Conservation (phyloP, 2,113 vertebrate genomes). For the Meleagris gallopavo region DNA sequence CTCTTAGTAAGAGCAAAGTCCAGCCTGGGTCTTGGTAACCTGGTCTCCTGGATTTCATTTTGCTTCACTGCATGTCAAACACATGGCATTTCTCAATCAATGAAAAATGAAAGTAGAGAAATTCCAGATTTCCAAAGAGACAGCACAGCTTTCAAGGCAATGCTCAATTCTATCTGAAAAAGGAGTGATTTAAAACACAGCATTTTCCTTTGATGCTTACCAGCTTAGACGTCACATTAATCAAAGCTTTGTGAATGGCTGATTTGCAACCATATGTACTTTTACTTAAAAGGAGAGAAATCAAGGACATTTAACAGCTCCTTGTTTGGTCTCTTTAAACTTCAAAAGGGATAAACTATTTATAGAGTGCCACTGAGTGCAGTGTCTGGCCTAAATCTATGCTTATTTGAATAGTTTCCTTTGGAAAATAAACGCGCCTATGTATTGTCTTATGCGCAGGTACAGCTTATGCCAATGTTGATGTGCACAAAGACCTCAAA, state of each 20-base stretch:
- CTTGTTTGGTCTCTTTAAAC: background rate
- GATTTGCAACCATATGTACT: background rate
- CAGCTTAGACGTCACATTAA: background rate
- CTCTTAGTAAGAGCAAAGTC: background rate
- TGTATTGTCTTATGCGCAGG: background rate
- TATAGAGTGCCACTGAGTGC: background rate
- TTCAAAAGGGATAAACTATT: conserved; percentile 18
- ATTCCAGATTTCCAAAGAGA: background rate
- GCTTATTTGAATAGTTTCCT: background rate
- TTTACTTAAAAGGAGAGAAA: conserved; percentile 39
- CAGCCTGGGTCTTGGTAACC: background rate
- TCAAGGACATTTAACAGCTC: conserved; percentile 8
- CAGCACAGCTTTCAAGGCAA: background rate
- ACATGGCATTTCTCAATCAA: background rate
- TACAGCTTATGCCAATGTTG: background rate
- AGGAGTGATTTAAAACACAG: conserved; percentile 16
- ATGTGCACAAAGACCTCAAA: background rate
- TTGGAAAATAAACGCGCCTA: rapidly evolving
- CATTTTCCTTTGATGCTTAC: conserved; percentile 32
- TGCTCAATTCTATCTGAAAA: background rate
- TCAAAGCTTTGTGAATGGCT: conserved; percentile 11
- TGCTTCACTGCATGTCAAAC: background rate
- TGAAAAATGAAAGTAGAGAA: background rate
- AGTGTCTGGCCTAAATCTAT: background rate
- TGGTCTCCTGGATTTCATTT: background rate